Base-by-base conservation (phyloP, 2,113 vertebrate genomes). In the Accipiter virgatus region DNA sequence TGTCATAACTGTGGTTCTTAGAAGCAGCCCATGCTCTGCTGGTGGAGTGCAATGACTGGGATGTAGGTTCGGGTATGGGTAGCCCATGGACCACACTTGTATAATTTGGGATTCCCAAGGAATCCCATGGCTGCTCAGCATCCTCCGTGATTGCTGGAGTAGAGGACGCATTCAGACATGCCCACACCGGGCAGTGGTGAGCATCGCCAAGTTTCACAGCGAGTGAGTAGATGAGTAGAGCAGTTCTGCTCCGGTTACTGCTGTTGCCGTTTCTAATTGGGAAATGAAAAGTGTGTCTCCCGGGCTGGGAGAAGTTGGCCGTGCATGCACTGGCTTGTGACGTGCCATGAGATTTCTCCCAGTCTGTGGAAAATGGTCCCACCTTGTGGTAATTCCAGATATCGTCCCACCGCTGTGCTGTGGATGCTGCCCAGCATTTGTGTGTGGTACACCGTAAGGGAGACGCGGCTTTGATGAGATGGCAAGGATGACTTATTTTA, bases 381-480 rank as follows among this genome's bases (percentile, higher is more conserved):
- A 96, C 88, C 96, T 95, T 87, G 96, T 96, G 95, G 95, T 82
- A 65, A 63, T 50, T 82, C 23, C 56, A 48, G 92, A 79, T 48
- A 95, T 4, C 2, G 73, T 85, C 75, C 80, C 71, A 31, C 15
- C 2, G 8, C 58, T 1, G 6, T 40, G 32, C 6, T 75, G 8
- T 80, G 61, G 27, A 52, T 0, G 7, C 62, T 73, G 59, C 53
- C 12, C 63, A 2, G 36, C 5, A 22, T 36, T 72, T 2, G 2
- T 14, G 12, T 22, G 29, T 9, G 14, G 13, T 8, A 45, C 36
- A 15, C 15, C 4, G 3, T 23, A 1, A 32, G 47, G 47, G 34
- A 43, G 34, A 42, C 21, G 1, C 1, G 13, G 71, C 27, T 53
- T 11, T 74, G 43, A 11, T 31, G 38, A 58, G 50, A 16, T 52